phyloP scores from a whole-genome alignment of 2,113 vertebrate species.

The Rhea pennata region DNA sequence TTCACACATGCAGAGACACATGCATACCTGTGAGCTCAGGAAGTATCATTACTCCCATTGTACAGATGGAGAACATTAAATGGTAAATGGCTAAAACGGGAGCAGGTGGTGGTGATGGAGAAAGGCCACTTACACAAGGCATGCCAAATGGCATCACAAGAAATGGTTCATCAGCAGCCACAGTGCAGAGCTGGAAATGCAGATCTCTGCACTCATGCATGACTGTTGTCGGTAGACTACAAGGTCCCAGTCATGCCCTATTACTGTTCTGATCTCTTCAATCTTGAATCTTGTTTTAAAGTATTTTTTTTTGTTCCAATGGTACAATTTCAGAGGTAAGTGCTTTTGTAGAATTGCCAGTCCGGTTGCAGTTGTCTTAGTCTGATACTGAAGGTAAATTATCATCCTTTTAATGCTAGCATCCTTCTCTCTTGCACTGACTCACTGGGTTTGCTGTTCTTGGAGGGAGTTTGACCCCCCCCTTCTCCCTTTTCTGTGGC shows the following conservation, averaged over 20 bases:
- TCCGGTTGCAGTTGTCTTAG: neutral
- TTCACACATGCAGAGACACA: conserved; percentile 51
- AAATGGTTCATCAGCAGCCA: neutral
- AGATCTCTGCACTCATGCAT: fast-evolving
- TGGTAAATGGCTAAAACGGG: conserved; percentile 32
- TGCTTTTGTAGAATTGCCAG: neutral
- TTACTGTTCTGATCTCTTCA: neutral
- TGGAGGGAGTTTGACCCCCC: neutral
- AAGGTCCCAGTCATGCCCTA: neutral
- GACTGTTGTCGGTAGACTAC: neutral
- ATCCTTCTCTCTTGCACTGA: neutral
- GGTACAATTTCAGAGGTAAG: neutral
- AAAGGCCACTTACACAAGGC: neutral
- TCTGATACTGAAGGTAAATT: neutral
- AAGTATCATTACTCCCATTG: conserved; percentile 12
- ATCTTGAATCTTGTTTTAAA: neutral
- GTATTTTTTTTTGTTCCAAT: neutral
- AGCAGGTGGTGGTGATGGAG: conserved; percentile 8
- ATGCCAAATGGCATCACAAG: neutral
- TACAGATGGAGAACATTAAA: conserved; percentile 48
- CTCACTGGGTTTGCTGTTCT: neutral
- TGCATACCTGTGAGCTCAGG: conserved; percentile 54
- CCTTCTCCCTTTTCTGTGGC: neutral
- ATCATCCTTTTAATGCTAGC: neutral
- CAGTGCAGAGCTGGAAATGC: fast-evolving